Evolutionary conservation across 2,113 vertebrate genomes (phyloP), one percentile per base, ranked within the genome.

Genomic region (Eurypyga helias): DNA sequence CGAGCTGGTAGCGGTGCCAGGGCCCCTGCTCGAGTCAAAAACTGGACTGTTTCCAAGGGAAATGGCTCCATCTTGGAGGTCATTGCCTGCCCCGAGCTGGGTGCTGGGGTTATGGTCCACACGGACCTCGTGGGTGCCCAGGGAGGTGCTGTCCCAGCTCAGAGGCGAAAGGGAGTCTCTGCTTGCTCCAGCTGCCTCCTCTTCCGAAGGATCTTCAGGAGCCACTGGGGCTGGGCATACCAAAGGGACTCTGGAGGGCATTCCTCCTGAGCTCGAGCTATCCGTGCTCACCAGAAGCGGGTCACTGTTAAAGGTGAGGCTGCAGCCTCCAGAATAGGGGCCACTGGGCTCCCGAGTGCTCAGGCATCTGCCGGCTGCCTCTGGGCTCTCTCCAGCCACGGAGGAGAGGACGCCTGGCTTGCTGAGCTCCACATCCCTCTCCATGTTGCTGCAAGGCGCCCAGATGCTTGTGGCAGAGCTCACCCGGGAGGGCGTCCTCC

Each of bases 261-360:
- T 3, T 76, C 5, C 54, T 83, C 54, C 88, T 11, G 77, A 58
- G 41, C 46, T 81, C 0, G 6, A 60, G 86, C 55, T 75, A n/a
- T 96, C 93, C 0, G 11, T 28, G 87, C 96, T 96, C 17, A 97
- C 2, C 78, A 94, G 4, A 33, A 96, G 21, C 0, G 80, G 83
- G 69, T 96, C 94, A 0, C 72, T 89, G 51, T 77, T 51, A 20
- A 94, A 58, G 60, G 23, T 61, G 10, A 95, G 38, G 60, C 72
- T 95, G 4, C 1, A 0, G 0, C 54, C 2, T 11, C 3, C 1
- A 3, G 61, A 62, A 75, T 0, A 1, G 21, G 21, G 4, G 7
- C 7, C 11, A 0, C 38, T 8, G 38, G 52, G 57, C n/a, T 10
- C 15, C 19, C 0, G 31, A 70, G 65, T 24, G 60, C 19, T 28